Conservation (phyloP, 1,140 invertebrate genomes). For the Triops longicaudatus region DNA sequence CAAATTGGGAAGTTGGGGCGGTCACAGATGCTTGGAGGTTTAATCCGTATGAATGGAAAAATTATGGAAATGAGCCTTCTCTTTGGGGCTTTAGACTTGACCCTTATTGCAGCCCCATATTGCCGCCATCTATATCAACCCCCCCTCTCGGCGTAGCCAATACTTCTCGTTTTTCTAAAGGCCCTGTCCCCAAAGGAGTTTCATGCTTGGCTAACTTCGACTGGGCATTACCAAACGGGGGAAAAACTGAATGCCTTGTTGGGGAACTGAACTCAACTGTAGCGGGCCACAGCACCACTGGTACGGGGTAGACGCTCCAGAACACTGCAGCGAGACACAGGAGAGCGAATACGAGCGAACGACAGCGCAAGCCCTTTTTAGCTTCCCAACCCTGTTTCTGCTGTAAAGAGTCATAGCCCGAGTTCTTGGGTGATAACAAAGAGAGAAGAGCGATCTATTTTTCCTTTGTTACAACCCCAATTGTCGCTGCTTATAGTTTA, state of each 20-base stretch:
- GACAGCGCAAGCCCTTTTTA: background rate
- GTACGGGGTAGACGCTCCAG: no score
- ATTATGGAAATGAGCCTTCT: background rate
- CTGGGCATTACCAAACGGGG: background rate
- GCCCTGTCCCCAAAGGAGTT: background rate
- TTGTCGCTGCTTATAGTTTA: background rate
- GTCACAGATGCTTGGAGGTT: constrained; percentile 1
- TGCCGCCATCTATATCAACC: background rate
- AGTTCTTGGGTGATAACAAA: constrained; percentile 10
- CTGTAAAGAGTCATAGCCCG: background rate
- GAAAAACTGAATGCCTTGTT: background rate
- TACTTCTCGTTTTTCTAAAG: background rate
- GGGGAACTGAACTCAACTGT: background rate
- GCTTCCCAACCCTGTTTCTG: constrained; percentile 2
- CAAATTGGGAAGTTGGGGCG: background rate
- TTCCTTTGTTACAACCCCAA: constrained; percentile 1
- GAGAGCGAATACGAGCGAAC: background rate
- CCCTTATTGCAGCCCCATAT: background rate
- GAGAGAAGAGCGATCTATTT: background rate
- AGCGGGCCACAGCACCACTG: no score
- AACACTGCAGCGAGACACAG: background rate
- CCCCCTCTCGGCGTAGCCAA: background rate
- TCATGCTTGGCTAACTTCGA: background rate
- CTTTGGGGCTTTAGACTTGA: background rate
- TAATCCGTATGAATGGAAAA: constrained; percentile 7